A percentile compares a stretch with the other conserved stretches of the same genome.
phyloP scores from a whole-genome alignment of 2,797 vertebrate species.

The Heterohyrax brucei region DNA sequence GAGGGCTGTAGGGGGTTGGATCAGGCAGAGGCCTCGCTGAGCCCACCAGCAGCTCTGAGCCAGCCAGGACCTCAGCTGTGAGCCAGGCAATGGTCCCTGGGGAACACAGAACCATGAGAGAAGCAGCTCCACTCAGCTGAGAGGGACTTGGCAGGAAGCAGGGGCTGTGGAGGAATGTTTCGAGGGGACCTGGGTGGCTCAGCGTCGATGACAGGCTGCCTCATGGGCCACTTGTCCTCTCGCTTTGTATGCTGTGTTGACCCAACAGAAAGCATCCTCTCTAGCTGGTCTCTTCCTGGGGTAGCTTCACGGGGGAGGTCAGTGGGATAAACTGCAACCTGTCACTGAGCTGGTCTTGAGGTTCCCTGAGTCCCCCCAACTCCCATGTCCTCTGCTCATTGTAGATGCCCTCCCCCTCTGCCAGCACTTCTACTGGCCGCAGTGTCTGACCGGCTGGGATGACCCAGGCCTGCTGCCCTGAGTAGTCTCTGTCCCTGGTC shows the following conservation, averaged over 20 bases:
- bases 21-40: neutral
- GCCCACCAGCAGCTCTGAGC: no score
- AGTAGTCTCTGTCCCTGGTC: no score
- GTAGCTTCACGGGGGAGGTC: neutral
- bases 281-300: neutral
- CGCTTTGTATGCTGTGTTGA: neutral
- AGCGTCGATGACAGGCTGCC: neutral
- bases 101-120: neutral
- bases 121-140: neutral
- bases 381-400: no score
- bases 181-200: neutral
- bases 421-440: neutral
- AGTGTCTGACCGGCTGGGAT: neutral
- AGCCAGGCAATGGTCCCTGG: neutral
- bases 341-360: no score
- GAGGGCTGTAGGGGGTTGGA: neutral
- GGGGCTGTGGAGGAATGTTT: neutral
- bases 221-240: neutral
- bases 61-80: neutral
- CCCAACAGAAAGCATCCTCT: neutral
- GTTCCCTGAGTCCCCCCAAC: no score
- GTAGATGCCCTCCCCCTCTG: neutral
- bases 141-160: neutral
- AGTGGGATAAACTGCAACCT: neutral
- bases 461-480: neutral